Base-by-base conservation (phyloP, 30 jellyfish, hydroid and myxozoan genomes). In the Aurelia aurita complex sp. Pacific region DNA sequence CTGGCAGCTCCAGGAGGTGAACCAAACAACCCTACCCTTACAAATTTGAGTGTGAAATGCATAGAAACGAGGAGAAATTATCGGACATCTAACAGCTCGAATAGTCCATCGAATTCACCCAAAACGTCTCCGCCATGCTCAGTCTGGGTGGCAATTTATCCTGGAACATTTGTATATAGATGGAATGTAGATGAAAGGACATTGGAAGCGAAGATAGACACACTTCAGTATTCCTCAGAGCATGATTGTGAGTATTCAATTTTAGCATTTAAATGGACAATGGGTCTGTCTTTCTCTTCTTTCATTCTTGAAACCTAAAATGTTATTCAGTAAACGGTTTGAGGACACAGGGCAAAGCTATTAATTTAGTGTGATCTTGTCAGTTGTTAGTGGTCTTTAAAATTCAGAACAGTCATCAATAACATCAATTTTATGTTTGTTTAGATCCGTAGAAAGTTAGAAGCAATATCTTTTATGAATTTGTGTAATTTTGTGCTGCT, bases 111-210 rank as follows among this genome's bases (percentile, higher is more conserved):
- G 12, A 46, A 46, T 46, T 46, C 57, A 46, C 57, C 12, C 57
- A 46, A 46, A 14, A 9, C 14, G 12, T 46, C 57, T 46, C 57
- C 57, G 29, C 16, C 97, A 4, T 54, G 77, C 79, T 66, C 91
- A 65, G 89, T 94, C n/a, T 94, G 99, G 99, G 79, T 94, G 11
- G 97, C 83, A n/a, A 79, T 87, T 32, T 94, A 83, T 59, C 99
- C 97, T 46, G 97, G 99, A 13, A 94, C 99, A 7, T 53, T 57
- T n/a, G 97, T 94, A 2, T 87, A 59, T 52, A 74, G 97, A 35
- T 89, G 96, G 97, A 81, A 94, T 85, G 97, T 94, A 10, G 96
- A 94, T 62, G 72, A 67, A 23, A 74, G 99, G 57, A 75, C 5
- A 50, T 35, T 89, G 40, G 97, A 74, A 64, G 94, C 86, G 14